These are phyloP conservation scores for Acleris emargana DNA, from an alignment of 2,888 invertebrate species.

Conservation along the genomic window DNA sequence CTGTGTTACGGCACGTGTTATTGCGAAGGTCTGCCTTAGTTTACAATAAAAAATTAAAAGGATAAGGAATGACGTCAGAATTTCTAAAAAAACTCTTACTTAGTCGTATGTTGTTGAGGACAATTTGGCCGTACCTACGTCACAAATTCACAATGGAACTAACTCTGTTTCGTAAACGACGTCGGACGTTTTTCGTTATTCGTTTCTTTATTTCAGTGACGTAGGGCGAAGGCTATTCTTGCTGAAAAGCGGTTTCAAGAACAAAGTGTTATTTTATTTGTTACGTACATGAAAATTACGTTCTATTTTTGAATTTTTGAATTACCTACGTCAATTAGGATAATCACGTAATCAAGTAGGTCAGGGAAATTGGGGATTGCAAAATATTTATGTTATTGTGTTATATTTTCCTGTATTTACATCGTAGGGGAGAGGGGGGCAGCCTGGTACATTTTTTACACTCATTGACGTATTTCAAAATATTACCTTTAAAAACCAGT, in stretches of 20 bases:
- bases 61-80: background rate
- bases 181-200: background rate
- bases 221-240: constrained; percentile 1
- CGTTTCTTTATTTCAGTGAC: constrained; percentile 9
- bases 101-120: background rate
- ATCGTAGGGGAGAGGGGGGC: too few species aligned
- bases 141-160: background rate
- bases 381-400: constrained; percentile 1
- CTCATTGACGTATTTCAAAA: too few species aligned
- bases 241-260: constrained; percentile 25
- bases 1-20: constrained; percentile 21
- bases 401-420: background rate
- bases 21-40: constrained; percentile 2
- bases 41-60: background rate
- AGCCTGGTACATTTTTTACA: too few species aligned
- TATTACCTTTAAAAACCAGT: too few species aligned
- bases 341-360: constrained; percentile 1
- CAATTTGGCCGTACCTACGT: background rate
- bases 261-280: constrained; percentile 16
- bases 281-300: constrained; percentile 14
- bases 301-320: background rate
- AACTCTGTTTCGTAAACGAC: background rate
- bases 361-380: constrained; percentile 2
- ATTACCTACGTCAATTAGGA: background rate
- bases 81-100: background rate